Base-by-base conservation (phyloP, 2,888 invertebrate species). In the Ectropis crepuscularia region DNA sequence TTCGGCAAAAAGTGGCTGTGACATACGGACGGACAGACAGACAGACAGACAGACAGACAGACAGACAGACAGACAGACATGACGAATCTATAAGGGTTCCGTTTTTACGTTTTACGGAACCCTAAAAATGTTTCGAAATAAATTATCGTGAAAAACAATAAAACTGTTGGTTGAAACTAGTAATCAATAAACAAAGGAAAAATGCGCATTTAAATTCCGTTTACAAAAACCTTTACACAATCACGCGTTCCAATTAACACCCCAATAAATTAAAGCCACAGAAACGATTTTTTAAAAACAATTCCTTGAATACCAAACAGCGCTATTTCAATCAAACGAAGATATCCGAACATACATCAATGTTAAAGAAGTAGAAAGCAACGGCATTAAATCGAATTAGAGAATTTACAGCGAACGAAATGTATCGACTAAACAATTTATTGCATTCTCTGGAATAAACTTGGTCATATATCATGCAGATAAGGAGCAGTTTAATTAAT, bases 401-500 rank as follows among this genome's bases (percentile, higher is more conserved):
- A 70, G 58, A 70, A 70, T 68, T 66, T 67, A 70, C 63, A 65
- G 54, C 66, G 58, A 58, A 69, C 66, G 53, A 69, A 68, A 66
- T 69, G 59, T 65, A 65, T 64, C 61, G 65, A 57, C 57, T 16
- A 57, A 63, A 54, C 67, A 68, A 67, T 71, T 68, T 71, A 70
- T 70, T 63, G 61, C 68, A 69, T 67, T 69, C 67, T 50, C 46
- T 48, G 50, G 58, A 63, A 66, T 62, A 54, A 55, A 53, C 53
- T 53, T 53, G 69, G 57, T 53, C 57, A 39, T 71, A 61, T 66
- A 66, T 72, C 64, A 70, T 67, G 65, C 38, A 68, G 61, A 67
- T 74, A 76, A 76, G 68, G 37, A 72, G 60, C 65, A 61, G 71
- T 73, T 64, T 82, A 80, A 84, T 85, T 81, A 84, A 86, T 85